Base-by-base conservation (phyloP, 2,113 vertebrate genomes). In the Chlamydotis undulata region DNA sequence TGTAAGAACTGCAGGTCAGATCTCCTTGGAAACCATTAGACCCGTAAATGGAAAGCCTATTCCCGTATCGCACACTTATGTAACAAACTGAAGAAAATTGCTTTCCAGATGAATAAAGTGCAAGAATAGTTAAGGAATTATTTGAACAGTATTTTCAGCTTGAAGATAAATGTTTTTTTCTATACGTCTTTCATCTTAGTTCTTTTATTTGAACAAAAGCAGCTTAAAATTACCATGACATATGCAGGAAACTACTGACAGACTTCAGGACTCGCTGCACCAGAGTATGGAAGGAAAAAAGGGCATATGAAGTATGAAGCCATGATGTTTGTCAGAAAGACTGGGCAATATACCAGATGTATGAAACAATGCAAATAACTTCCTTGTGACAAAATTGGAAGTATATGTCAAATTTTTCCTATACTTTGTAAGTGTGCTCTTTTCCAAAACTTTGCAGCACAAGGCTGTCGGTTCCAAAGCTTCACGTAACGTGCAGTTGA, bases 161-260 rank as follows among this genome's bases (percentile, higher is more conserved):
- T 86, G 56, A 86, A 88, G 93, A 86, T 79, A 94, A 89, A 56
- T 90, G 3, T 56, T 78, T 93, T 95, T 95, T 69, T 91, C 12
- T 70, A 29, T 75, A 52, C 57, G 88, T 56, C 76, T 94, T 93
- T 95, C 70, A 96, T 94, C 83, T 89, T 64, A 60, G 56, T 68
- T 89, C 60, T 89, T 87, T 87, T 78, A 71, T 92, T 89, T 82
- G 77, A 90, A 90, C 39, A 85, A 92, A 93, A 87, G 64, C 39
- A 87, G 73, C 39, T 92, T 94, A 93, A 81, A 94, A 86, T 86
- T 85, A 69, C 75, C 6, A 12, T 68, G 83, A 56, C 53, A 18
- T 52, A 55, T 61, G 63, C 64, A 81, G 90, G 64, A 90, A 93
- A 79, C 75, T 89, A 49, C 83, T 89, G 83, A 55, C 77, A 87